Evolutionary conservation across 1,140 invertebrate genomes (phyloP).

Genomic region (Zaprionus ghesquierei): DNA sequence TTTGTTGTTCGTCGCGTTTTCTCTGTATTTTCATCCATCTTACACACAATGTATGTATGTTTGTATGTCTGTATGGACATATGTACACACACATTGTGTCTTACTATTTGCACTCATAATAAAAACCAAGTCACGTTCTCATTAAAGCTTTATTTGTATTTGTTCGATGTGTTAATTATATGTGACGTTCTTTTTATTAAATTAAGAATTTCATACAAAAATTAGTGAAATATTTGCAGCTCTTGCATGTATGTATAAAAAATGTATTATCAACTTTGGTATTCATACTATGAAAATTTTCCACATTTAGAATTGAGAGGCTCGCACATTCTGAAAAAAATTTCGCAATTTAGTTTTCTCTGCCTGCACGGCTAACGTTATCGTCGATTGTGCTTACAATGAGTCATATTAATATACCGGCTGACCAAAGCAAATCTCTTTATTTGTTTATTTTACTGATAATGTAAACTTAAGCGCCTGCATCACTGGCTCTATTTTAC

Average conservation of each 20-base stretch:
- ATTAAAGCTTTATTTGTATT: constrained; percentile 42
- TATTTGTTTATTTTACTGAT: neutral
- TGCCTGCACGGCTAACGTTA: constrained; percentile 8
- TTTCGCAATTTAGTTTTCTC: constrained; percentile 8
- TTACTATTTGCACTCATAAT: constrained; percentile 52
- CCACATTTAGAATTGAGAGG: constrained; percentile 30
- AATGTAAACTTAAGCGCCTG: neutral
- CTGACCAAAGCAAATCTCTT: constrained; percentile 3
- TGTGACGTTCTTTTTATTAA: constrained; percentile 71
- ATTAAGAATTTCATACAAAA: constrained; percentile 58
- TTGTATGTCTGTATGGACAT: neutral
- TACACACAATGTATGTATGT: neutral
- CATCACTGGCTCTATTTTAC: neutral
- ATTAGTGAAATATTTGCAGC: constrained; percentile 66
- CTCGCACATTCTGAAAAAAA: neutral
- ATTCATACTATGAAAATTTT: constrained; percentile 41
- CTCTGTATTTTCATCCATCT: neutral
- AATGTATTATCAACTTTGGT: constrained; percentile 41
- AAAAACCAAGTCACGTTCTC: constrained; percentile 75
- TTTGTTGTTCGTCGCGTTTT: neutral
- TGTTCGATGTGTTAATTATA: constrained; percentile 59
- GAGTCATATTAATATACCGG: constrained; percentile 46
- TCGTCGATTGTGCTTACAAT: constrained; percentile 6
- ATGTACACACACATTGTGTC: neutral
- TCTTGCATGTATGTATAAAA: constrained; percentile 16